Evolutionary conservation across 2,797 vertebrate genomes (phyloP).

Genomic region (Ptychadena robeensis): DNA sequence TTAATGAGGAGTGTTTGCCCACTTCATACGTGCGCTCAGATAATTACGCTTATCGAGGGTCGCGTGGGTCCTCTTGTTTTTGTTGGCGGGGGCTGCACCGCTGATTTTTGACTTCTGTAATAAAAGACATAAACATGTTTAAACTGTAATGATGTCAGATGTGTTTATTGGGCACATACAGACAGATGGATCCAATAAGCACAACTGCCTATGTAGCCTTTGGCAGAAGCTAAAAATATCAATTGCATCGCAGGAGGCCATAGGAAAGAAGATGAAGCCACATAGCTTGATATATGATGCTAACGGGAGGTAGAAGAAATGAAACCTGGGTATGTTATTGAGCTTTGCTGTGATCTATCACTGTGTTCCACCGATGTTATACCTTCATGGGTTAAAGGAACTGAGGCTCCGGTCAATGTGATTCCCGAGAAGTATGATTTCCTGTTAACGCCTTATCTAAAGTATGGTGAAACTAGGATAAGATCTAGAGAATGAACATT

Average conservation of each 20-base stretch:
- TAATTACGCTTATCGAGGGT: not conserved
- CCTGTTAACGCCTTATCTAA: too few relatives aligned
- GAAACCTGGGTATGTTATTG: not conserved
- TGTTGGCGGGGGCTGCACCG: not conserved
- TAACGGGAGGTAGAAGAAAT: not conserved
- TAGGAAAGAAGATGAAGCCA: not conserved
- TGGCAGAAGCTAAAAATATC: not conserved
- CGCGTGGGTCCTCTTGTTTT: not conserved
- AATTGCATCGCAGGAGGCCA: not conserved
- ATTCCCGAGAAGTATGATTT: too few relatives aligned
- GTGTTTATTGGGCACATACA: not conserved
- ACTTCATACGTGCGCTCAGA: not conserved
- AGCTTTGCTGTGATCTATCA: not conserved
- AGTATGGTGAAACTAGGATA: too few relatives aligned
- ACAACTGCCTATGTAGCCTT: not conserved
- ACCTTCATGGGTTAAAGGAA: too few relatives aligned
- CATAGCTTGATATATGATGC: not conserved
- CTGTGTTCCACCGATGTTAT: not conserved
- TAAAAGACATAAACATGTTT: not conserved
- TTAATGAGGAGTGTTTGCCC: not conserved
- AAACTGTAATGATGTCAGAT: not conserved
- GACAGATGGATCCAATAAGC: constrained; percentile 13
- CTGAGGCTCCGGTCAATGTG: too few relatives aligned
- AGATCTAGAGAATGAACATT: too few relatives aligned
- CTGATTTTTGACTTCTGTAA: not conserved